Conservation (phyloP, 2,113 vertebrate species). For the Pterophyllum scalare region DNA sequence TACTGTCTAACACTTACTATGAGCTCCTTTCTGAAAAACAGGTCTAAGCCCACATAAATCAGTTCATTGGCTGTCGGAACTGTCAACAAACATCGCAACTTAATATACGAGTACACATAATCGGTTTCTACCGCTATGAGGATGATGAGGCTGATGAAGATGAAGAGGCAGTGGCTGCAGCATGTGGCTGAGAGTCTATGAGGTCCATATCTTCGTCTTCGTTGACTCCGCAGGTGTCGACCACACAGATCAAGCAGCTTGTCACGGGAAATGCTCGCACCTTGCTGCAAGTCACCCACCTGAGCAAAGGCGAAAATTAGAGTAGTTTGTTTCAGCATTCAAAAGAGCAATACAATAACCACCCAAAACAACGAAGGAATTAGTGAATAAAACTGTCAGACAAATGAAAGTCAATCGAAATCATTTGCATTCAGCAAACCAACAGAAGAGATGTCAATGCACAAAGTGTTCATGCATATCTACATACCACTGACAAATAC, state of each 20-base stretch:
- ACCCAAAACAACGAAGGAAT: background rate
- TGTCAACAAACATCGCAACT: background rate
- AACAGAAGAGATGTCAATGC: background rate
- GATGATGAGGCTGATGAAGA: slow-evolving; percentile 43
- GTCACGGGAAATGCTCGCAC: slow-evolving; percentile 96
- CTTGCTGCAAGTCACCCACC: slow-evolving; percentile 91
- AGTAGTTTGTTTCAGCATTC: background rate
- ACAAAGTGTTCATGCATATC: background rate
- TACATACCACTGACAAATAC: background rate
- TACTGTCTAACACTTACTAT: background rate
- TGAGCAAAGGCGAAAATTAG: background rate
- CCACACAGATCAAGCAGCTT: slow-evolving; percentile 95
- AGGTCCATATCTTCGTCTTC: slow-evolving; percentile 86
- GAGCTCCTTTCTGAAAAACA: background rate
- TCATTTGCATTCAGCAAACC: background rate
- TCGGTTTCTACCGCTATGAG: slow-evolving; percentile 22
- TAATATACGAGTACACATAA: background rate
- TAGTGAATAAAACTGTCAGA: background rate
- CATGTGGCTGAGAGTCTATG: slow-evolving; percentile 66
- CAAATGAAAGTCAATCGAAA: background rate
- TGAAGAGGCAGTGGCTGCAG: slow-evolving; percentile 19
- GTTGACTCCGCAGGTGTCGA: slow-evolving; percentile 96
- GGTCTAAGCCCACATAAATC: background rate
- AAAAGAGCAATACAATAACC: background rate
- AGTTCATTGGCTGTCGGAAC: background rate